Base-by-base conservation (phyloP, 2,888 invertebrate species). In the Scelioninae gen. 1 region DNA sequence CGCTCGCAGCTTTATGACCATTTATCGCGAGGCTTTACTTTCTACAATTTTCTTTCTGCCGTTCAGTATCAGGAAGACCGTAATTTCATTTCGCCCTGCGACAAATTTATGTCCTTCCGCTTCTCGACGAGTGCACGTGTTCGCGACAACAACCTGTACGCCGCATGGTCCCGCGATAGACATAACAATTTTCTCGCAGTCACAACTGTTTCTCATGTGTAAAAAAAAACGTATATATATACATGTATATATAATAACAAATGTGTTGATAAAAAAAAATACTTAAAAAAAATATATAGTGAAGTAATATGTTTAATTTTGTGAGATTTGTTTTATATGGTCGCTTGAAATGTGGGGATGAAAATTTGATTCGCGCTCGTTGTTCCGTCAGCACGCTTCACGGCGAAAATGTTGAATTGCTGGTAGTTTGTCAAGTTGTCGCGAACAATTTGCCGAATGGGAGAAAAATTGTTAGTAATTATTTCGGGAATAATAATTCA, bases 41-140 rank as follows among this genome's bases (percentile, higher is more conserved):
- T 81, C 81, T 75, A 75, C 69, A 58, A 69, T 75, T 75, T 81
- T 75, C 81, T 65, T 81, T 49, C 53, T 49, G 62, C 45, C 55
- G 75, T 69, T 75, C 75, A 15, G 55, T 51, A 75, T 75, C 81
- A 75, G 75, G 29, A 56, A 63, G 47, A 58, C 58, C 65, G 49
- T 81, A 81, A 75, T 81, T 81, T 69, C 75, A 75, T 75, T 75
- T 81, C 29, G 38, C 23, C 74, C 80, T 62, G 62, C 75, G 65
- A 75, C 75, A 81, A 75, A 81, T 75, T 75, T 75, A 69, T 65
- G 69, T 75, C 49, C 68, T 75, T 63, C 55, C 75, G 69, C 34
- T 66, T 65, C 38, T 72, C 45, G 56, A 29, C 16, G 51, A 56
- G 62, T 60, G 68, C 79, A 72, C 79, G 66, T 66, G 72, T 60